These are phyloP conservation scores for Luscinia megarhynchos DNA, from an alignment of 2,797 vertebrate species.

Conservation along the genomic window DNA sequence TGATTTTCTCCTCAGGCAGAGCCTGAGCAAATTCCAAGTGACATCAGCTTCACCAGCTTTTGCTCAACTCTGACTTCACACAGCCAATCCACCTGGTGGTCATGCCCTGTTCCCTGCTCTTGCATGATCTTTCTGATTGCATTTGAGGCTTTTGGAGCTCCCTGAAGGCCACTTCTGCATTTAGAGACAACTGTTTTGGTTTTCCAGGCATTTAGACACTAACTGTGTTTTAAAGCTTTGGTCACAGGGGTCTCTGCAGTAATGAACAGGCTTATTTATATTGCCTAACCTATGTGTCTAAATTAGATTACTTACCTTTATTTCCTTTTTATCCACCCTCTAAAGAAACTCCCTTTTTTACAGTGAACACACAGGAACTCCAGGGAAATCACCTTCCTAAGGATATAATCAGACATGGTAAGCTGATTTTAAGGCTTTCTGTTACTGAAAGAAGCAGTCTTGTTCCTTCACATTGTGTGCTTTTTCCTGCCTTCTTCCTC, in stretches of 20 bases:
- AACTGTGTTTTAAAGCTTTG: slow-evolving; percentile 10
- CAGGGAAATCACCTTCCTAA: neutral
- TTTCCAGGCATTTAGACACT: neutral
- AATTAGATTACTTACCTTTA: neutral
- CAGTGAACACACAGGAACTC: neutral
- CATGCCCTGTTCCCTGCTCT: neutral
- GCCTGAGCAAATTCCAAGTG: slow-evolving; percentile 8
- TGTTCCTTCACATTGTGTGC: neutral
- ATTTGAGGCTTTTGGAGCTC: neutral
- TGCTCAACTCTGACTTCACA: neutral
- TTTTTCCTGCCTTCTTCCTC: neutral
- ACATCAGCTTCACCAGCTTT: neutral
- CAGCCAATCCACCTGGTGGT: neutral
- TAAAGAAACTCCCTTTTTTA: neutral
- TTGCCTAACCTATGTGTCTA: neutral
- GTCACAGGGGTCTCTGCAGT: neutral
- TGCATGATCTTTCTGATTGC: neutral
- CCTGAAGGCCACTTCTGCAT: neutral
- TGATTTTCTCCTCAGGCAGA: neutral
- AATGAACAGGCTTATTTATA: neutral
- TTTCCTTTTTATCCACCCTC: neutral
- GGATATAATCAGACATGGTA: neutral
- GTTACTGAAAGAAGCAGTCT: neutral
- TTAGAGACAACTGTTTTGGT: neutral
- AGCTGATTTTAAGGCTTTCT: neutral